These are phyloP conservation scores for Pipistrellus pipistrellus DNA, from an alignment of 2,797 vertebrate genomes.

Conservation along the genomic window DNA sequence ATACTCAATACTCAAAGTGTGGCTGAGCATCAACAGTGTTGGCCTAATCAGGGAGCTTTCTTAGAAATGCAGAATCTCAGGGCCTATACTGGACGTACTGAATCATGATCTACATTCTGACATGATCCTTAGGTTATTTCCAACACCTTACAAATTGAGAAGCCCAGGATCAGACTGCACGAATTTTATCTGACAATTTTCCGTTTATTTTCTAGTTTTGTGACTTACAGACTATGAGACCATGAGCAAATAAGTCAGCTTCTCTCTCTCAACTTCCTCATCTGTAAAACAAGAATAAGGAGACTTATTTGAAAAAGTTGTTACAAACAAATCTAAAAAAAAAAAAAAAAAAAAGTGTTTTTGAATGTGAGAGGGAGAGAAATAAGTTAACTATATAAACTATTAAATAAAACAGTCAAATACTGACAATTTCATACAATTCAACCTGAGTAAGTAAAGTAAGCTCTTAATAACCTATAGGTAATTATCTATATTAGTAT, in stretches of 20 bases:
- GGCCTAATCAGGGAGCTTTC: background rate
- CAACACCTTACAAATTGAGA: background rate
- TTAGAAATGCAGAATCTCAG: background rate
- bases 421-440: background rate
- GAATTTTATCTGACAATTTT: background rate
- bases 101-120: background rate
- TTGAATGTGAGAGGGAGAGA: background rate
- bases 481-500: background rate
- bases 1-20: background rate
- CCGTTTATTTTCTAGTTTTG: conserved; percentile 14
- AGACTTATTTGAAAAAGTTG: background rate
- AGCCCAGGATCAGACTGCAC: background rate
- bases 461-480: background rate
- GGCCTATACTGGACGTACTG: background rate
- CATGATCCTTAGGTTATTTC: background rate
- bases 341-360: background rate
- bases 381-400: background rate
- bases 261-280: background rate
- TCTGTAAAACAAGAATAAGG: background rate
- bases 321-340: background rate
- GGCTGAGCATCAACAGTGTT: background rate
- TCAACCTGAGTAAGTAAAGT: background rate
- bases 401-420: background rate
- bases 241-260: background rate
- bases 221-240: background rate